Evolutionary conservation across 2,797 vertebrate species (phyloP).

Genomic region (Delichon dasypus): DNA sequence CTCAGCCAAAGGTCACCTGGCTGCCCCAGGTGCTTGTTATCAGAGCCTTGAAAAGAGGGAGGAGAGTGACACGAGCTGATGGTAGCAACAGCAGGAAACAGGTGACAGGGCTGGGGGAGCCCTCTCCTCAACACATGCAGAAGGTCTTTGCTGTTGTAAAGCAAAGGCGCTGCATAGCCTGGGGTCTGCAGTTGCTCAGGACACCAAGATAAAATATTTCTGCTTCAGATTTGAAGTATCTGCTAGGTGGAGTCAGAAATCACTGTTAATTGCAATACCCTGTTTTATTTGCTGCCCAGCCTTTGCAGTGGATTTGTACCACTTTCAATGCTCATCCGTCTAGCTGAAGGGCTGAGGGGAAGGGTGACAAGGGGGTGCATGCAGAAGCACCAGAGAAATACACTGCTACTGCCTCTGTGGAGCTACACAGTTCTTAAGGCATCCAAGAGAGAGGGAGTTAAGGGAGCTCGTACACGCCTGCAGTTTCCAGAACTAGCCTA

Average conservation of each 20-base stretch:
- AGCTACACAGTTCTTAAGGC: neutral
- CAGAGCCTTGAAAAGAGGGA: constrained; percentile 8
- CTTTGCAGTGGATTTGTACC: neutral
- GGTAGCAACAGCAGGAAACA: neutral
- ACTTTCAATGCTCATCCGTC: neutral
- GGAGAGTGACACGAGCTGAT: neutral
- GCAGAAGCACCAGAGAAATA: neutral
- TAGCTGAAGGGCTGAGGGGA: neutral
- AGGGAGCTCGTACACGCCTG: neutral
- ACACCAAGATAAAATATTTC: neutral
- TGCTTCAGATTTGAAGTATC: neutral
- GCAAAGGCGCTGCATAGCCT: neutral
- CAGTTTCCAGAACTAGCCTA: neutral
- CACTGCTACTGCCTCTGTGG: neutral
- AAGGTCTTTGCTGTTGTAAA: neutral
- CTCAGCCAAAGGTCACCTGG: constrained; percentile 47
- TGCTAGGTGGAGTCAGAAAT: neutral
- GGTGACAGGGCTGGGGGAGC: neutral
- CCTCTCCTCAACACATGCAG: neutral
- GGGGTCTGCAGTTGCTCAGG: neutral
- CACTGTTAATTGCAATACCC: rapidly evolving
- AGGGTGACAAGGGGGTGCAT: neutral
- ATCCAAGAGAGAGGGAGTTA: neutral
- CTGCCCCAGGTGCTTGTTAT: constrained; percentile 10
- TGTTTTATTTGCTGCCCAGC: neutral